A percentile compares a stretch with the other conserved stretches of the same genome.
These are phyloP conservation scores for Drosophila robusta DNA, from an alignment of 2,888 invertebrate genomes.

Conservation along the genomic window DNA sequence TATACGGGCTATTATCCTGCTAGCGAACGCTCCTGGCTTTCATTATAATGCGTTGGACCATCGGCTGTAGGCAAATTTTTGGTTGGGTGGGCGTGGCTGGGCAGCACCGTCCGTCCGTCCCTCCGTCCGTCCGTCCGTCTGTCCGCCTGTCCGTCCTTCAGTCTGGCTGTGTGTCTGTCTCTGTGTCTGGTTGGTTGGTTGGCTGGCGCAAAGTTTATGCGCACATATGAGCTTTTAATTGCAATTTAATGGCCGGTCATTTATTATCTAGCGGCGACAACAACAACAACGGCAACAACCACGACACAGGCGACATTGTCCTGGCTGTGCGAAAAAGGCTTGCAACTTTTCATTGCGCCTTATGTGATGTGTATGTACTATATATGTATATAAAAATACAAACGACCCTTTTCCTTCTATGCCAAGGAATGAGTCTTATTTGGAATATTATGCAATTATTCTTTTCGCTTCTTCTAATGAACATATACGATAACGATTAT, in stretches of 20 bases:
- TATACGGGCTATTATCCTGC: constrained; percentile 78
- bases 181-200: constrained; percentile 29
- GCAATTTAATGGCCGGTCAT: constrained; percentile 84
- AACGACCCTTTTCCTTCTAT: neutral
- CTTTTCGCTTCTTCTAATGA: too few relatives aligned
- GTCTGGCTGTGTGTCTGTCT: constrained; percentile 29
- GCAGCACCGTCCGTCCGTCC: neutral
- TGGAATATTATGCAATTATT: too few relatives aligned
- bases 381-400: neutral
- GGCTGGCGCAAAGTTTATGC: constrained; percentile 73
- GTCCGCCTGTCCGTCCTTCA: constrained; percentile 30
- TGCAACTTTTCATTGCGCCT: constrained; percentile 53
- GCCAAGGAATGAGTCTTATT: too few relatives aligned
- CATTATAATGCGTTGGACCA: constrained; percentile 65
- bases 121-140: constrained; percentile 22
- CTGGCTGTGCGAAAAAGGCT: constrained; percentile 48
- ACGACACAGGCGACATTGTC: constrained; percentile 57
- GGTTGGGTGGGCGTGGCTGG: constrained; percentile 25
- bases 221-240: constrained; percentile 84
- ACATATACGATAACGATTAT: too few relatives aligned
- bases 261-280: constrained; percentile 82
- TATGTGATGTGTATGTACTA: constrained; percentile 33
- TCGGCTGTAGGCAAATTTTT: constrained; percentile 63
- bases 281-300: constrained; percentile 42
- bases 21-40: constrained; percentile 44